Percentiles rank a stretch among this genome's conserved stretches.
These are phyloP conservation scores for Eutolmus rufibarbis DNA, from an alignment of 2,888 invertebrate species.

Conservation along the genomic window DNA sequence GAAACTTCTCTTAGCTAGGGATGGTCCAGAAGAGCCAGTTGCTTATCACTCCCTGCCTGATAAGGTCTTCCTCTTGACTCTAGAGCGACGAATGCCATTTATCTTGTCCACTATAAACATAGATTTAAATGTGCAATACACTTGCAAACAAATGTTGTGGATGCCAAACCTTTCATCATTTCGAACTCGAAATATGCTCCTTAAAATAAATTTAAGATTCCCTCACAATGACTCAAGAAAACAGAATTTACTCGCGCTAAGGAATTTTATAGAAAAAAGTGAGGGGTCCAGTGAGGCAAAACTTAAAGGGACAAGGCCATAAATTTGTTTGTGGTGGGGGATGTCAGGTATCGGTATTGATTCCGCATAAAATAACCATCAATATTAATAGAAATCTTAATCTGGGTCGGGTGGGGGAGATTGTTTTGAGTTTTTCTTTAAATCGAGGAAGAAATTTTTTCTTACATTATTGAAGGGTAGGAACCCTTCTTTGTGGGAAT, in stretches of 20 bases:
- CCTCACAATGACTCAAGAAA: background rate
- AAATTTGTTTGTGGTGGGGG: conserved; percentile 18
- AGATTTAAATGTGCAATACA: background rate
- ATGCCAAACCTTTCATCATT: background rate
- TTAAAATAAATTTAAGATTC: background rate
- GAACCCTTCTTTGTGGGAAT: background rate
- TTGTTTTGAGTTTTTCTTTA: background rate
- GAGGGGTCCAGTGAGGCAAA: background rate
- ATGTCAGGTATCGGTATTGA: conserved; percentile 36
- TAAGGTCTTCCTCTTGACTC: background rate
- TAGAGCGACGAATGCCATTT: background rate
- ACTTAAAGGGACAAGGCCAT: background rate
- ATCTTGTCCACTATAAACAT: background rate
- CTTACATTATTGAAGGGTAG: background rate
- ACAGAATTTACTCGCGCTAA: background rate
- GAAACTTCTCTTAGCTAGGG: background rate
- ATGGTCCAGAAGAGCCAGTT: background rate
- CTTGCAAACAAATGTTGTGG: background rate
- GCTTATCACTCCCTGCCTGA: background rate
- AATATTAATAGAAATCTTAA: conserved; percentile 39
- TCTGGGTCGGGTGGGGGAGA: background rate
- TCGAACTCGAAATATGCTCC: background rate
- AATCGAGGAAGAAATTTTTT: background rate
- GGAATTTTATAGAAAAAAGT: background rate
- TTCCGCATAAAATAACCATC: conserved; percentile 38